Conservation (phyloP, 2,888 invertebrate genomes). For the Eutolmus rufibarbis region DNA sequence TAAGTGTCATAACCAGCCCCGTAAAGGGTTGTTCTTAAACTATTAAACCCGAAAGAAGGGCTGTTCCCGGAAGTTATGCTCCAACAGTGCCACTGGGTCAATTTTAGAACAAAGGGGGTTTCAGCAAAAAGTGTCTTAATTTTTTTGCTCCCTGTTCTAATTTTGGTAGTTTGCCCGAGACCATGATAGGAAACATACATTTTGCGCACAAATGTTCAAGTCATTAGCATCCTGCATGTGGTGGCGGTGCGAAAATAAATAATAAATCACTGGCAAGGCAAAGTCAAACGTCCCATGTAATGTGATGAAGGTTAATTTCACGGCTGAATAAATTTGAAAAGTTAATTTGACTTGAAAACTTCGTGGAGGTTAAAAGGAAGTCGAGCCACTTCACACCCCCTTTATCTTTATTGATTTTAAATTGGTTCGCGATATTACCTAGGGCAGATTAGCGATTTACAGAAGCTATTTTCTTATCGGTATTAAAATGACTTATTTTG, state of each 20-base stretch:
- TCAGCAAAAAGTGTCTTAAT: neutral
- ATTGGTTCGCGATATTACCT: neutral
- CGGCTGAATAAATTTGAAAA: conserved; percentile 29
- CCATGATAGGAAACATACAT: neutral
- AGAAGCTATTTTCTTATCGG: neutral
- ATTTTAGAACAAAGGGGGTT: neutral
- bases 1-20: neutral
- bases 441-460: neutral
- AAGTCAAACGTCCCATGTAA: conserved; percentile 31
- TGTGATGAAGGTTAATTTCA: conserved; percentile 45
- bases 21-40: conserved; percentile 3
- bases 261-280: conserved; percentile 15
- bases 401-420: neutral
- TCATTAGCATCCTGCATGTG: neutral
- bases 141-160: neutral
- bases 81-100: neutral
- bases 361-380: neutral
- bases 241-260: neutral
- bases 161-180: neutral
- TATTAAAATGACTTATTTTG: neutral
- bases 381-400: neutral
- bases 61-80: neutral
- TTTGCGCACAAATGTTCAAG: neutral
- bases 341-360: neutral
- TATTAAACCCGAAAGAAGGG: neutral